A percentile compares a stretch with the other conserved stretches of the same genome.
Evolutionary conservation across 2,888 invertebrate species (phyloP).

Genomic region (Brenthis daphne): DNA sequence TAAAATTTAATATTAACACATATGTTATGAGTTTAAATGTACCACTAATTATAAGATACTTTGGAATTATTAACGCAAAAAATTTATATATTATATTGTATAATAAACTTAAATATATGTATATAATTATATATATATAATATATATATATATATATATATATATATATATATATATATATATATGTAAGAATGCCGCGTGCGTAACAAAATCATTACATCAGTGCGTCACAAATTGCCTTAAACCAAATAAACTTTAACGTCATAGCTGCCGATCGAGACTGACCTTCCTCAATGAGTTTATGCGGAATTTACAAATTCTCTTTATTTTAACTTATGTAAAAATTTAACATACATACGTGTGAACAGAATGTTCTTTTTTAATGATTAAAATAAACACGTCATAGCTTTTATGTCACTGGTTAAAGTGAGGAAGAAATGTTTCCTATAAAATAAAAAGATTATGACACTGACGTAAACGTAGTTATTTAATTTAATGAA

Average conservation of each 20-base stretch:
- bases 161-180: background rate
- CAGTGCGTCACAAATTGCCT: slow-evolving; percentile 18
- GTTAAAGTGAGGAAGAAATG: slow-evolving; percentile 64
- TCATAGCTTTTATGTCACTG: slow-evolving; percentile 48
- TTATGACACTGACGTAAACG: slow-evolving; percentile 39
- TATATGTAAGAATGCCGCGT: background rate
- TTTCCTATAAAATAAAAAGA: slow-evolving; percentile 36
- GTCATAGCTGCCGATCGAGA: slow-evolving; percentile 4
- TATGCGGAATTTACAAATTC: slow-evolving; percentile 25
- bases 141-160: no score
- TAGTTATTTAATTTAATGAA: slow-evolving; percentile 11
- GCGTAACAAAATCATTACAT: background rate
- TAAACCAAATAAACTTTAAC: slow-evolving; percentile 8
- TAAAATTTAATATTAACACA: no score
- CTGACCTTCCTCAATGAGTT: slow-evolving; percentile 30
- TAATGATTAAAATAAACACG: slow-evolving; percentile 30
- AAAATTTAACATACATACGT: background rate
- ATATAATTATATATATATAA: no score
- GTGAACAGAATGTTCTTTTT: slow-evolving; percentile 18
- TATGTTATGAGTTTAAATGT: no score
- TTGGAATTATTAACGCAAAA: no score
- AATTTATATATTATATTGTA: background rate
- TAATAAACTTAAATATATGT: background rate
- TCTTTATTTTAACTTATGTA: slow-evolving; percentile 22
- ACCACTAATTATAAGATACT: no score